Evolutionary conservation across 2,888 invertebrate species (phyloP), one percentile per base, ranked within the genome.

Genomic region (Amiota mariae): DNA sequence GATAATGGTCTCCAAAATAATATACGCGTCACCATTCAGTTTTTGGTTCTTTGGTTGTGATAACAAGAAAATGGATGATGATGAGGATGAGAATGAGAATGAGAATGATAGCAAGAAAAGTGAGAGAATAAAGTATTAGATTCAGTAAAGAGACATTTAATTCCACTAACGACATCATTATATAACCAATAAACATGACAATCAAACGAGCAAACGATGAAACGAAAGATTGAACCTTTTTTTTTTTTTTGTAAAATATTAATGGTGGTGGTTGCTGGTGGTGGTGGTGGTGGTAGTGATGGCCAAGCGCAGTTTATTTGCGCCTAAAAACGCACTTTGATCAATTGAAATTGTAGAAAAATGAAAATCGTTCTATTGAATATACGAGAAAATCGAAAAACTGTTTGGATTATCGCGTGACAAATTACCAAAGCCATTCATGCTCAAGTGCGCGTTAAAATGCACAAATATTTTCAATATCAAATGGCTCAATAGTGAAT

Each of bases 321-420:
- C 86, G 87, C 87, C 86, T 82, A 85, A 85, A 85, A 86, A 85
- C 85, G 81, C 84, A 82, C 84, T 84, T 84, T 86, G 84, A 84
- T 80, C 86, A 84, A 84, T 86, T 86, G 82, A 85, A 84, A 85
- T 84, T 83, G 82, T 84, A 86, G 67, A 12, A 46, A 46, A 48
- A 10, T 46, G 54, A 70, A 70, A 68, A 61, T 3, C 3, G 24
- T 24, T 36, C 4, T 6, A 36, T 6, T 6, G 8, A 36, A 36
- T 24, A 24, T 1, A 2, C 1, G 24, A 36, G 36, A 2, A 36
- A 36, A 36, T 36, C 24, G 24, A 24, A 24, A n/a, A n/a, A n/a
- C n/a, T 24, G 24, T 24, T 24, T 24, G 24, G 24, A 24, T 24
- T 24, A 6, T 36, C 36, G 6, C 6, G 36, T 36, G 36, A 36